Evolutionary conservation across 37 sponge, comb jelly and placozoan genomes (phyloP).

Genomic region (Haliclona indistincta): DNA sequence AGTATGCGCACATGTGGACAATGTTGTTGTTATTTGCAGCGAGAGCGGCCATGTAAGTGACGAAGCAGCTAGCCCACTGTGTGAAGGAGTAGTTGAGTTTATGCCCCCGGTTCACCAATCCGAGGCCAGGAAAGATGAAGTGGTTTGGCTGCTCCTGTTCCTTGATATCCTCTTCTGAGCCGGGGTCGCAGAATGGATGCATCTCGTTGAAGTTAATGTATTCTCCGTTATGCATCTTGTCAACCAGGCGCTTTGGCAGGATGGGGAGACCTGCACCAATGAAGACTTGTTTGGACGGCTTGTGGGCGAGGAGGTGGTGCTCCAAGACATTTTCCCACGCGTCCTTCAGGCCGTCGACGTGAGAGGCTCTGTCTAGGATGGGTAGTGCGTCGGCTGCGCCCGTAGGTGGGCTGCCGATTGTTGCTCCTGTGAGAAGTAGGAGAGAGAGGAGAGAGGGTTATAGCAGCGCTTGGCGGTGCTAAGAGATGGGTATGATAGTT

Average conservation of each 20-base stretch:
- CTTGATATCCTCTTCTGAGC: neutral
- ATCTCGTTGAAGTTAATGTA: constrained; percentile 25
- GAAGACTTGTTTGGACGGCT: neutral
- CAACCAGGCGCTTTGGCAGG: constrained; percentile 1
- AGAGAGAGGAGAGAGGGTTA: too few relatives aligned
- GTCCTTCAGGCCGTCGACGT: neutral
- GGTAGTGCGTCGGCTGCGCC: too few relatives aligned
- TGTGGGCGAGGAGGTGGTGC: neutral
- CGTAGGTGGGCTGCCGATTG: too few relatives aligned
- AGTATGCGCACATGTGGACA: constrained; percentile 19
- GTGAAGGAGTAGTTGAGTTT: constrained; percentile 10
- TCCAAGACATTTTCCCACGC: neutral
- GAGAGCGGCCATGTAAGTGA: constrained; percentile 15
- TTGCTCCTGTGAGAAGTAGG: too few relatives aligned
- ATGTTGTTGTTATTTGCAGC: neutral
- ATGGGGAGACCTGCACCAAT: constrained; percentile 1
- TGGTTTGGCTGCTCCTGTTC: neutral
- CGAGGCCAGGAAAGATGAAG: constrained; percentile 16
- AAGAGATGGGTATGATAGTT: too few relatives aligned
- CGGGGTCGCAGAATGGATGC: constrained; percentile 3
- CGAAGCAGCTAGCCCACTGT: constrained; percentile 14
- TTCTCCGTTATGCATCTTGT: constrained; percentile 14
- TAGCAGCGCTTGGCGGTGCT: too few relatives aligned
- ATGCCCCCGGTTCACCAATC: neutral
- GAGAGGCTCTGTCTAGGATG: neutral